Evolutionary conservation across 92 coral and sea anemone species (phyloP), one percentile per base, ranked within the genome.

Genomic region (Epizoanthus stellaris): DNA sequence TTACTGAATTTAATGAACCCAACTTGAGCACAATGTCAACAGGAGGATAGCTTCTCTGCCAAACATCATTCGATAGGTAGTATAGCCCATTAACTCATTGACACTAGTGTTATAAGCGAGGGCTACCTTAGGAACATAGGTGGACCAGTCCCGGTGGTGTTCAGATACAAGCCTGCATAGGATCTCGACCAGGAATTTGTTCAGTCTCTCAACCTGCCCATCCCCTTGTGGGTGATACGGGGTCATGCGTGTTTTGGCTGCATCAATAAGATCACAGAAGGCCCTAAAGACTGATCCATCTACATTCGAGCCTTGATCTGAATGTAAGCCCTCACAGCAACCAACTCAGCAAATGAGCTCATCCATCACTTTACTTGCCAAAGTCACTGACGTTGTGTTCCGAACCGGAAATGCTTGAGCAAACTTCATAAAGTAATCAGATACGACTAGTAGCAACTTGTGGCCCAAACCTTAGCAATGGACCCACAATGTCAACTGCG

Each of bases 371-470:
- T 86, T 69, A 76, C 64, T 43, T 5, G 74, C 77, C 11, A 79
- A 60, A 10, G 36, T 82, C 25, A 25, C 68, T 21, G 82, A 81
- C 77, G 86, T 64, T 14, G 75, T 85, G 52, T 88, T 88, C 72
- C 87, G 76, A 57, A 67, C 73, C 0, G 84, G 57, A 57, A 84
- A 88, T 21, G 87, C 82, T 54, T 88, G 53, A 8, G 69, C 60
- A 80, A 85, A 88, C 52, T 84, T 80, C 25, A 86, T 69, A 43
- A 89, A 85, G 73, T 88, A 82, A 63, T 85, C 88, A 2, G 86
- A 75, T 2, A 85, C 89, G 69, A 89, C 89, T 70, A 85, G 80
- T 52, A 89, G 25, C 86, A 73, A 89, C 86, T 86, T 80, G 38
- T 89, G 74, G 13, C 80, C 77, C 16, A 25, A 30, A 77, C 30